phyloP scores from a whole-genome alignment of 2,797 vertebrate species.

The Gymnoscopelus braueri region DNA sequence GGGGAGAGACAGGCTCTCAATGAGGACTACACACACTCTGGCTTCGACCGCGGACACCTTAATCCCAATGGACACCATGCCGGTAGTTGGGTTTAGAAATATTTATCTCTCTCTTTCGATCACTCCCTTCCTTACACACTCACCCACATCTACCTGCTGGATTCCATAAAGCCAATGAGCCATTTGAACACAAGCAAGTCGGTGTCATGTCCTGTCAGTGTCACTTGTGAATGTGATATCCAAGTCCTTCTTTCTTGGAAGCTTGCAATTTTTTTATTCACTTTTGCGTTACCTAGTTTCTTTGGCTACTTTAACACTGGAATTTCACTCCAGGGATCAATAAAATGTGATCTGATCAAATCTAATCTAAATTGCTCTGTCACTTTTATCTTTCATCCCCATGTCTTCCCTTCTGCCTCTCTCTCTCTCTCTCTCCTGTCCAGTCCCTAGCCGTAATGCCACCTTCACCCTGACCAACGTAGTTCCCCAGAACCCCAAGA shows the following conservation, averaged over 20 bases:
- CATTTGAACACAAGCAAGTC: no score
- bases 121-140: background rate
- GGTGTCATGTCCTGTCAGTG: no score
- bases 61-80: slow-evolving; percentile 83
- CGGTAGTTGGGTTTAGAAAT: slow-evolving; percentile 56
- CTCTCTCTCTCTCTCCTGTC: background rate
- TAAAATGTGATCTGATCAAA: background rate
- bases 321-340: background rate
- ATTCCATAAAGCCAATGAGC: no score
- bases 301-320: background rate
- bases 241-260: no score
- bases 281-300: background rate
- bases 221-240: no score
- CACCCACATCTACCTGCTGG: background rate
- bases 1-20: slow-evolving; percentile 81
- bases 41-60: slow-evolving; percentile 81
- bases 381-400: background rate
- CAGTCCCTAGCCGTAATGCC: slow-evolving; percentile 77
- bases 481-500: slow-evolving; percentile 77
- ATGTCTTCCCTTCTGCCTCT: no score
- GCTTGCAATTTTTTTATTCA: background rate
- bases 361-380: background rate
- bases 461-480: slow-evolving; percentile 84
- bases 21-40: slow-evolving; percentile 79
- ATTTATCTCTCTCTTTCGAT: background rate